These are phyloP conservation scores for Anarrhichthys ocellatus DNA, from an alignment of 2,113 vertebrate genomes.

Conservation along the genomic window DNA sequence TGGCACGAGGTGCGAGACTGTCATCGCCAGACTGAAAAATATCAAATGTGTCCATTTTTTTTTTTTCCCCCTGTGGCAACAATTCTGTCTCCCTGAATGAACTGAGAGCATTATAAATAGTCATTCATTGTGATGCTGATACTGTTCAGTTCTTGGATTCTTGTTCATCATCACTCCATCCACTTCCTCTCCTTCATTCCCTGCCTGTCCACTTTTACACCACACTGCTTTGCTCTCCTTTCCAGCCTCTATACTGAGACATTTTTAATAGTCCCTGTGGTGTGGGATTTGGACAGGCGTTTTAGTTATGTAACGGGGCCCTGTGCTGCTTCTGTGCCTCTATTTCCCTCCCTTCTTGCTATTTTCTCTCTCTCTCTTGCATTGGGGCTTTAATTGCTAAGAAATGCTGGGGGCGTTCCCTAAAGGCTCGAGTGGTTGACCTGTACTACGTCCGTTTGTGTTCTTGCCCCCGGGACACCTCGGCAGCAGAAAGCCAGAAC, in stretches of 20 bases:
- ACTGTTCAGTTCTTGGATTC: constrained; percentile 22
- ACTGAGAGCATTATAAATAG: neutral
- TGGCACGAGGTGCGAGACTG: constrained; percentile 30
- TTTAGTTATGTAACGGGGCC: constrained; percentile 52
- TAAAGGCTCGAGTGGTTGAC: constrained; percentile 19
- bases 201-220: constrained; percentile 41
- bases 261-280: constrained; percentile 50
- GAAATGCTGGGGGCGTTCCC: constrained; percentile 49
- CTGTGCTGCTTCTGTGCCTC: constrained; percentile 45
- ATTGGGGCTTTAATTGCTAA: constrained; percentile 55
- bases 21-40: constrained; percentile 24
- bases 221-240: constrained; percentile 42
- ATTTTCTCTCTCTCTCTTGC: constrained; percentile 27
- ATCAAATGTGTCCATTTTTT: constrained; percentile 4
- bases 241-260: constrained; percentile 38
- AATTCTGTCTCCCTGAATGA: constrained; percentile 24
- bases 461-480: constrained; percentile 3
- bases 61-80: constrained; percentile 8
- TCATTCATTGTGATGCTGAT: constrained; percentile 4
- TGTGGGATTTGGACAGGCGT: constrained; percentile 50
- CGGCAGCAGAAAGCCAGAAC: constrained; percentile 10
- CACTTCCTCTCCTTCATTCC: constrained; percentile 9
- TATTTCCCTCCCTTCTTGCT: neutral
- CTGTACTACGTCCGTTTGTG: constrained; percentile 17
- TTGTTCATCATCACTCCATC: constrained; percentile 4